phyloP scores from a whole-genome alignment of 92 coral and sea anemone genomes.

The Heteractis magnifica region DNA sequence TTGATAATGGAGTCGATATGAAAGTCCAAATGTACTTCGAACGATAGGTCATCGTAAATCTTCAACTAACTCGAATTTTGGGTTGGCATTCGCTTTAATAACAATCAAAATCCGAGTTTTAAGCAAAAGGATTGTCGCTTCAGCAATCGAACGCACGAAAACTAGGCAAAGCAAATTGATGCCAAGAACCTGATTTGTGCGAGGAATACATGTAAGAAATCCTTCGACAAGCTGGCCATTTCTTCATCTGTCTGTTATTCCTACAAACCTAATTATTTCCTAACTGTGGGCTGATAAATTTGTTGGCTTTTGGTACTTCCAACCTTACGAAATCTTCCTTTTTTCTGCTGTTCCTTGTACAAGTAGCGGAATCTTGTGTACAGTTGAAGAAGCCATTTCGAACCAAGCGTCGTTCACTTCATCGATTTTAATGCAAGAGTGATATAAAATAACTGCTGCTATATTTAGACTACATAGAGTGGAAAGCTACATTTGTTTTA shows the following conservation, averaged over 20 bases:
- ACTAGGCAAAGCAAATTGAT: neutral
- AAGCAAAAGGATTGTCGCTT: neutral
- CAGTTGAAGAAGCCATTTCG: neutral
- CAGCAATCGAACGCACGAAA: neutral
- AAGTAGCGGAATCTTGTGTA: neutral
- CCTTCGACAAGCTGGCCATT: neutral
- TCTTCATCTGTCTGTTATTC: neutral
- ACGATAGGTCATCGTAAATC: constrained; percentile 4
- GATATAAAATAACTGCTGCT: neutral
- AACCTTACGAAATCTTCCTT: neutral
- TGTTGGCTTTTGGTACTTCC: neutral
- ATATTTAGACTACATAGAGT: neutral
- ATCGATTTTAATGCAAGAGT: neutral
- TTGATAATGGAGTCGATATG: constrained; percentile 8
- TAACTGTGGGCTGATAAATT: neutral
- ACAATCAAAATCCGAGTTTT: neutral
- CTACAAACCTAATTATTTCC: neutral
- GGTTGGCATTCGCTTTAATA: neutral
- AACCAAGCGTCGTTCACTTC: neutral
- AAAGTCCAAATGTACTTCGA: neutral
- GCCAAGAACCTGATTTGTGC: neutral
- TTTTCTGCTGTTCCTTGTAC: neutral
- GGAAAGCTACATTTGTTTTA: neutral
- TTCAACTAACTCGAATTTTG: neutral
- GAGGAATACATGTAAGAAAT: neutral